Evolutionary conservation across 2,113 vertebrate genomes (phyloP).

Genomic region (Hemibagrus wyckioides): DNA sequence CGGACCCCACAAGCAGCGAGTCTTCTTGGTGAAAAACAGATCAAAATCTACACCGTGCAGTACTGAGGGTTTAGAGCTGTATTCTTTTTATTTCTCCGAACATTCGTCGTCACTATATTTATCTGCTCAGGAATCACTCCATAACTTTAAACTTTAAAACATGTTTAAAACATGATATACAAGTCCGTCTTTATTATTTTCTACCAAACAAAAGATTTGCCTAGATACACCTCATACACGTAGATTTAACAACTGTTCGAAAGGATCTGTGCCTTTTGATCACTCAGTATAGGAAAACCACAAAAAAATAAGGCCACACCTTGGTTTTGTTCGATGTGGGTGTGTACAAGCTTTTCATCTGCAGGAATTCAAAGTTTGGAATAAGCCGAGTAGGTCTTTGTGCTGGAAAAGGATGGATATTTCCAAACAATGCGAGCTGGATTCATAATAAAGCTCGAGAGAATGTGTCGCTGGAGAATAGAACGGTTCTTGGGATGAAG

Average conservation of each 20-base stretch:
- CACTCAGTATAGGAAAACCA: neutral
- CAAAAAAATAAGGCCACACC: neutral
- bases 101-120: neutral
- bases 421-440: neutral
- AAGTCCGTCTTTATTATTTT: neutral
- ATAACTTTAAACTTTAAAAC: neutral
- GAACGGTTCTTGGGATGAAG: neutral
- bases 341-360: neutral
- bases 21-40: neutral
- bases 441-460: neutral
- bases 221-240: neutral
- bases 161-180: neutral
- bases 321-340: neutral
- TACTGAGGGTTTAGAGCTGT: neutral
- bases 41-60: neutral
- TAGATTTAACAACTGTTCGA: neutral
- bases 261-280: neutral
- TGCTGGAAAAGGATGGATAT: neutral
- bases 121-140: neutral
- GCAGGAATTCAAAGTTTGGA: neutral
- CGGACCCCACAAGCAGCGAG: neutral
- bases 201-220: neutral
- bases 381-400: neutral
- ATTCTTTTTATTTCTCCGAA: neutral
- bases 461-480: neutral